Percentiles rank a stretch among this genome's conserved stretches.
These are phyloP conservation scores for Eucera pruinosa DNA, from an alignment of 2,888 invertebrate genomes.

Conservation along the genomic window DNA sequence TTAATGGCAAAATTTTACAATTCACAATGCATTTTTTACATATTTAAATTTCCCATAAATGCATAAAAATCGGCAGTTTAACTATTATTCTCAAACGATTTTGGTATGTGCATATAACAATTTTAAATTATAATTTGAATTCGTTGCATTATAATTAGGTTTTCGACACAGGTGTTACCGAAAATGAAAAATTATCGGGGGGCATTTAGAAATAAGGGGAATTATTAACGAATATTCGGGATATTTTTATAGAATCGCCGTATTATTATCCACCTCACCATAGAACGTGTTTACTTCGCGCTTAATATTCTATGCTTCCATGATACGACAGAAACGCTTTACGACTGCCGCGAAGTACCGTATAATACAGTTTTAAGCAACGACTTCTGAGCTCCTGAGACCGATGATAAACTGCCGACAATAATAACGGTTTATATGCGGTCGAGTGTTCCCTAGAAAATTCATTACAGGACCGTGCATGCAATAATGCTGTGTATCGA, in stretches of 20 bases:
- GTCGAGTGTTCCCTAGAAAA: slow-evolving; percentile 56
- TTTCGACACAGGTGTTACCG: not conserved
- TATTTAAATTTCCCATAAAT: no score
- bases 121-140: not conserved
- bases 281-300: slow-evolving; percentile 65
- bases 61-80: no score
- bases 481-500: not conserved
- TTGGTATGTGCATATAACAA: no score
- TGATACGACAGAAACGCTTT: slow-evolving; percentile 67
- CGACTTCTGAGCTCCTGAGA: slow-evolving; percentile 66
- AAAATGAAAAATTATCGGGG: not conserved
- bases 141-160: not conserved
- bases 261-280: slow-evolving; percentile 65
- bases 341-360: slow-evolving; percentile 68
- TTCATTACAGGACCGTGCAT: slow-evolving; percentile 58
- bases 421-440: slow-evolving; percentile 70
- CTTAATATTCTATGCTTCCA: slow-evolving; percentile 72
- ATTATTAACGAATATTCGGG: slow-evolving; percentile 59
- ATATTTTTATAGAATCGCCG: slow-evolving; percentile 55
- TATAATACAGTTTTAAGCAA: slow-evolving; percentile 75
- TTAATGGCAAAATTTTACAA: no score
- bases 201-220: not conserved
- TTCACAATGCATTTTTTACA: no score
- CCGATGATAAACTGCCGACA: slow-evolving; percentile 72
- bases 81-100: no score